Base-by-base conservation (phyloP, 2,888 invertebrate genomes). In the Mythimna impura region DNA sequence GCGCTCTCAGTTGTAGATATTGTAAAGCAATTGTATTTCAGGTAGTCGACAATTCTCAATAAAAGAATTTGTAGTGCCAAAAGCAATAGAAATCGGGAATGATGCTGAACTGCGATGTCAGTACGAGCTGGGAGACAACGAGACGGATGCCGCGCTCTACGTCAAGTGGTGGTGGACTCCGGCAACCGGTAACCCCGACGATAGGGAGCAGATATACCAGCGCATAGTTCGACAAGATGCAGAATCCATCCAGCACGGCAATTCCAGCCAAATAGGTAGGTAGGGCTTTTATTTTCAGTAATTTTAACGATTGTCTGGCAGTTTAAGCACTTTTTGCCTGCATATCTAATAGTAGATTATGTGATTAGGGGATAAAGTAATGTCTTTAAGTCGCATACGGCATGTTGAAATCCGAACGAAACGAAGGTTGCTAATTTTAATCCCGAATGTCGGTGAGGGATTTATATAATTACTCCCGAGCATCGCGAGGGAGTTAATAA, bases 151-250 rank as follows among this genome's bases (percentile, higher is more conserved):
- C 20, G 86, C 76, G 0, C 74, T 92, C 52, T 91, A 88, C 74
- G 89, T 95, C 50, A 95, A 95, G 77, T 96, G 95, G 95, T 95
- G 94, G 94, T 91, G 91, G 90, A 91, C 88, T 43, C 91, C 93
- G 20, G 66, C 81, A 10, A 83, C 90, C 34, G 81, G 82, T 12
- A 76, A 84, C n/a, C 82, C 74, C 10, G 91, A 90, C 6, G 85
- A 90, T 50, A 86, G 83, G 66, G 82, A 81, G 62, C 92, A 81
- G 68, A 82, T 95, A 34, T 95, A 95, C 78, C 95, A 95, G 82
- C 88, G 93, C 71, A 88, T 93, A 66, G 86, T 80, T 3, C 88
- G 88, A 6, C 84, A 82, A 8, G 62, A 75, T 3, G 87, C 91
- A 1, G 84, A 84, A 25, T 70, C 86, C 12, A 78, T 87, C 54